Percentiles rank a stretch among this genome's conserved stretches.
Conservation (phyloP, 2,888 invertebrate genomes). For the Plebejus melissa region DNA sequence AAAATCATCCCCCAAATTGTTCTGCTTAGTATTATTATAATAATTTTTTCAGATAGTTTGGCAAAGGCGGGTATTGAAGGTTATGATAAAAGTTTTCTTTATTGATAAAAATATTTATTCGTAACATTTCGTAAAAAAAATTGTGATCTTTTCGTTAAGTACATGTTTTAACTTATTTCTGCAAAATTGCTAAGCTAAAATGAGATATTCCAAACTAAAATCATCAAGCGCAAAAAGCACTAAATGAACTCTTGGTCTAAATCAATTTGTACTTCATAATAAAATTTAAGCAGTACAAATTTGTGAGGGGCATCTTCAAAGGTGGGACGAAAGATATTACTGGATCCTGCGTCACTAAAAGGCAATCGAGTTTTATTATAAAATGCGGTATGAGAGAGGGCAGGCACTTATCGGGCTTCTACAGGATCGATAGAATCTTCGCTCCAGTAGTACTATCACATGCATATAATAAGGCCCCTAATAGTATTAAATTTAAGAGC, state of each 20-base stretch:
- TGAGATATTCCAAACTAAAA: background rate
- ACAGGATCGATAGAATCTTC: constrained; percentile 32
- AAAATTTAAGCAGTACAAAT: constrained; percentile 22
- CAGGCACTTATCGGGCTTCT: constrained; percentile 36
- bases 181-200: background rate
- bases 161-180: too few species aligned
- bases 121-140: too few species aligned
- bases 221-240: background rate
- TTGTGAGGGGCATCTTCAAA: constrained; percentile 24
- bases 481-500: constrained; percentile 8
- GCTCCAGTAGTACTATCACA: constrained; percentile 7
- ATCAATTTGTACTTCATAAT: background rate
- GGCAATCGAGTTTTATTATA: constrained; percentile 36
- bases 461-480: constrained; percentile 1
- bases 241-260: constrained; percentile 2
- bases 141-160: too few species aligned
- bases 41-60: too few species aligned
- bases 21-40: too few species aligned
- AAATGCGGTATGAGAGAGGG: constrained; percentile 33
- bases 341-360: constrained; percentile 26
- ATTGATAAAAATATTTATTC: too few species aligned
- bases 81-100: too few species aligned
- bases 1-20: too few species aligned
- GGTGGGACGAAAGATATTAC: constrained; percentile 23
- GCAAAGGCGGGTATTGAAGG: too few species aligned